Base-by-base conservation (phyloP, 1,140 invertebrate species). In the Yoshiicerus persimilis region DNA sequence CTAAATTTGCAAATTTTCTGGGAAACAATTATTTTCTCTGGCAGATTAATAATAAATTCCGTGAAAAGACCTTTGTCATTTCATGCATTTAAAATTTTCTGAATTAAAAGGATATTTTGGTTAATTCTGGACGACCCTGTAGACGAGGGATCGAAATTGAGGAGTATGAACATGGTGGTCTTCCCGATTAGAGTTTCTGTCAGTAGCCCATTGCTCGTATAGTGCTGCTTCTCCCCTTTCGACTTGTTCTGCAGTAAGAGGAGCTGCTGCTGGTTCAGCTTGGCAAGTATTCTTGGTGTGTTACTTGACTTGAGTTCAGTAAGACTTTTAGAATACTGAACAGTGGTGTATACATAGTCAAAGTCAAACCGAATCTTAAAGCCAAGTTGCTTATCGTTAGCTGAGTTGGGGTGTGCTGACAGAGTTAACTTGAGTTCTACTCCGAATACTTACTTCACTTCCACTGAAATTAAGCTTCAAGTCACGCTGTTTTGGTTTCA, bases 401-500 rank as follows among this genome's bases (percentile, higher is more conserved):
- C 64, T 30, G 23, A 30, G 0, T 25, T 70, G 64, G 8, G 25
- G 64, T 70, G 64, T 70, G 64, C 47, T 70, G 64, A 27, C 23
- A 27, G 64, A 27, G 64, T 70, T 25, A 70, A 56, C 47, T 56
- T 70, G 64, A 70, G 64, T 70, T 70, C 64, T 70, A 10, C 64
- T 70, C 64, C 64, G 64, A 70, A 25, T 70, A 70, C 64, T 70
- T 70, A 80, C 32, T 77, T 36, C 70, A 34, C 16, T 77, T 77
- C 32, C 23, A 34, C 47, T 30, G 20, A 87, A 85, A 70, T 89
- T 89, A 84, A 88, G 70, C 47, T 87, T 87, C 89, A 86, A 88
- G 89, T 87, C 89, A 89, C 89, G 89, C 83, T 88, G 80, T 88
- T 87, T 89, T 89, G 89, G 89, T 89, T 89, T 89, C 89, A 89